Evolutionary conservation across 2,797 vertebrate species (phyloP), one percentile per base, ranked within the genome.

Genomic region (Hypotaenidia okinawae): DNA sequence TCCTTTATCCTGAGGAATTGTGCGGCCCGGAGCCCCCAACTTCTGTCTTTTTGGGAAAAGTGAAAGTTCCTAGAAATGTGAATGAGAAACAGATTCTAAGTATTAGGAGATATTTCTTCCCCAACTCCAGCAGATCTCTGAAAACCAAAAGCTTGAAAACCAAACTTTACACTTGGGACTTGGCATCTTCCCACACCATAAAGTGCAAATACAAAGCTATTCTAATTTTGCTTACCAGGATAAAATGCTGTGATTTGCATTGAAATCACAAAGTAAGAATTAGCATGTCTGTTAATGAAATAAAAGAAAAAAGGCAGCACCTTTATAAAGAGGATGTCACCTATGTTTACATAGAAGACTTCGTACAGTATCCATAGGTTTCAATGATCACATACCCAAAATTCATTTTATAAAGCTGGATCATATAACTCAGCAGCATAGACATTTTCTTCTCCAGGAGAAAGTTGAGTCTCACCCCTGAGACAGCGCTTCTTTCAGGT

Each of bases 201-300:
- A n/a, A 74, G 52, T 37, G 59, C n/a, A 86, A 57, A 59, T 58
- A 24, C 33, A 43, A 81, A 74, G 16, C 76, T 75, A 22, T 66
- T 78, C 82, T 76, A 8, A 69, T 84, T 86, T 84, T 91, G 39
- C 58, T 75, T 58, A 62, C 30, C 55, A 43, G 49, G 35, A 58
- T 67, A 30, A 80, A 90, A 84, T 66, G 52, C 61, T 76, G 33
- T 16, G 49, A 92, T 83, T 93, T 94, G 68, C 64, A 72, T 12
- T 52, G 70, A 72, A 83, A 33, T 66, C 87, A 89, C 82, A 82
- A 87, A 80, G 45, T 73, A 87, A 63, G 57, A 85, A 75, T 88
- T 88, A 81, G 45, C 22, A 58, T 74, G 68, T 69, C 64, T 64
- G 84, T 62, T 93, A 92, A 85, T 83, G 75, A 83, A 91, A 62